phyloP scores from a whole-genome alignment of 2,113 vertebrate species.

The Copsychus sechellarum region DNA sequence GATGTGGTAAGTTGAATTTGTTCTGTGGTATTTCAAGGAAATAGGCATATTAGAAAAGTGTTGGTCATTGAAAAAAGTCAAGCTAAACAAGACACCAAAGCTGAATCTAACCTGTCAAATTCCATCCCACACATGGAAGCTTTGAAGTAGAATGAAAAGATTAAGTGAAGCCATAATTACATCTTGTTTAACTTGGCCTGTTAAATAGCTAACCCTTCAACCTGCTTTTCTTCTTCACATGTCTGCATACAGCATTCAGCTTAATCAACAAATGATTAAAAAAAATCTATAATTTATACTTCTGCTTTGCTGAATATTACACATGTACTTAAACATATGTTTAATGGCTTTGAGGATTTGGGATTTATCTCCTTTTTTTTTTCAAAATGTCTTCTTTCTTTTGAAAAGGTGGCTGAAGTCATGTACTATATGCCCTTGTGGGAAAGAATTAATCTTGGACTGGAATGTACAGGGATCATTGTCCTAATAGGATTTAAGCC shows the following conservation, averaged over 20 bases:
- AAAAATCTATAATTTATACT: neutral
- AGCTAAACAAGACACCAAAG: neutral
- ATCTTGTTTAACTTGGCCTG: constrained; percentile 14
- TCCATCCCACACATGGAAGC: neutral
- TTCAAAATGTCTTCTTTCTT: neutral
- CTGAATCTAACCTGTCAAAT: constrained; percentile 3
- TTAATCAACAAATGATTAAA: constrained; percentile 15
- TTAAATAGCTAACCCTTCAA: neutral
- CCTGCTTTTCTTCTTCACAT: neutral
- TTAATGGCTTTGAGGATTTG: neutral
- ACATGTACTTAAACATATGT: neutral
- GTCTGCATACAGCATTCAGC: neutral
- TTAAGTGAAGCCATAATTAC: neutral
- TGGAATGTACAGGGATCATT: constrained; percentile 29
- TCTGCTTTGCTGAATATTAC: neutral
- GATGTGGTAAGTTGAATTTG: neutral
- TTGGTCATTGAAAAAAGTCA: neutral
- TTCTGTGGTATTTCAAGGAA: neutral
- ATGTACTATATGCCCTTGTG: neutral
- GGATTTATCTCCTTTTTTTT: neutral
- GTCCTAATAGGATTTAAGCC: constrained; percentile 44
- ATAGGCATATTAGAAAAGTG: neutral
- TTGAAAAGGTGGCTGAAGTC: neutral
- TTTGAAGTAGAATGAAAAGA: constrained; percentile 49
- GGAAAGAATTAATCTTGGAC: constrained; percentile 48